Evolutionary conservation across 2,113 vertebrate genomes (phyloP).

Genomic region (Oncorhynchus gorbuscha): DNA sequence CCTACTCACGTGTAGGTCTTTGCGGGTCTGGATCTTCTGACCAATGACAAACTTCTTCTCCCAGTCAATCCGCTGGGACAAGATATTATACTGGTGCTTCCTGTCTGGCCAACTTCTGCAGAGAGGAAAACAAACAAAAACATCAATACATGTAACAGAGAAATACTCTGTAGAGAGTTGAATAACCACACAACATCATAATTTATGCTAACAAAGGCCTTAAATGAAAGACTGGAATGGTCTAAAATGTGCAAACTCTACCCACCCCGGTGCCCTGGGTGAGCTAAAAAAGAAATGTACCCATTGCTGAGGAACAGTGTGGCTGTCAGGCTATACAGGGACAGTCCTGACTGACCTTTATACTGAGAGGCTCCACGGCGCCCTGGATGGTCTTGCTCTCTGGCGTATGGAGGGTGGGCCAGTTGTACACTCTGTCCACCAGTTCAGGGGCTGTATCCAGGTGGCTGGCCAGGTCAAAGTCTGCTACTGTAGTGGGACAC

Average conservation of each 20-base stretch:
- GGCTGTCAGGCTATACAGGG: not conserved
- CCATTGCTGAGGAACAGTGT: not conserved
- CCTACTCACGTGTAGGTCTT: conserved; percentile 86
- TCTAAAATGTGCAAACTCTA: no score
- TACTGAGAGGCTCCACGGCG: conserved; percentile 43
- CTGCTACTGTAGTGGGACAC: conserved; percentile 71
- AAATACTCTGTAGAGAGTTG: not conserved
- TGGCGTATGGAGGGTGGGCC: conserved; percentile 84
- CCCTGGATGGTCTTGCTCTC: conserved; percentile 81
- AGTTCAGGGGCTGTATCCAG: conserved; percentile 86
- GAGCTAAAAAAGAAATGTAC: no score
- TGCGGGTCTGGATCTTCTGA: conserved; percentile 94
- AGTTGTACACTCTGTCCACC: conserved; percentile 85
- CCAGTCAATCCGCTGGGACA: conserved; percentile 90
- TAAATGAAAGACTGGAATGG: not conserved
- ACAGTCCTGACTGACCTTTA: conserved; percentile 70
- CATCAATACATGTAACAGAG: not conserved
- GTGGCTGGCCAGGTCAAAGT: conserved; percentile 84
- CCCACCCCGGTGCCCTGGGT: no score
- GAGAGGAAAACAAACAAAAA: not conserved
- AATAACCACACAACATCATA: not conserved
- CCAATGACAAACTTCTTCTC: conserved; percentile 88
- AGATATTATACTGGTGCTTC: conserved; percentile 79
- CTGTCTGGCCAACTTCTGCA: conserved; percentile 82
- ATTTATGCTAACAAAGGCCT: not conserved